These are phyloP conservation scores for Chloropsis cyanopogon DNA, from an alignment of 2,113 vertebrate species.

Conservation along the genomic window DNA sequence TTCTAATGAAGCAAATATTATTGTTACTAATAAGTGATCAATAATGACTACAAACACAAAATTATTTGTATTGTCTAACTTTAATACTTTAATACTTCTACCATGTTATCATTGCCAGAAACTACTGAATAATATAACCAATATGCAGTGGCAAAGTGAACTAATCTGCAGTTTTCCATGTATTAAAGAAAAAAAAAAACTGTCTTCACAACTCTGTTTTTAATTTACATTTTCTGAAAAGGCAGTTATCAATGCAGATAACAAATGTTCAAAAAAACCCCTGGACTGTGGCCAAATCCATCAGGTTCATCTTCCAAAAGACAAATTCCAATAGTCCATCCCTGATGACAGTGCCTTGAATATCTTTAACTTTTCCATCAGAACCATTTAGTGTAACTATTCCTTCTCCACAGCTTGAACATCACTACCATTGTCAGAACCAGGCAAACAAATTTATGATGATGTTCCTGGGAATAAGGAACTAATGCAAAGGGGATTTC, in stretches of 20 bases:
- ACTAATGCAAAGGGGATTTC: constrained; percentile 79
- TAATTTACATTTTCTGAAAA: constrained; percentile 58
- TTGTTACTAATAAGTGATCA: not conserved
- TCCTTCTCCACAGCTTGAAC: constrained; percentile 68
- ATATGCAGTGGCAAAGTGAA: not conserved
- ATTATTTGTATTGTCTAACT: not conserved
- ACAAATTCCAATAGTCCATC: constrained; percentile 65
- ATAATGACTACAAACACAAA: not conserved
- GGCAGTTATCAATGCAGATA: constrained; percentile 50
- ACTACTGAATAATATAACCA: not conserved
- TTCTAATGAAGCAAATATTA: not conserved
- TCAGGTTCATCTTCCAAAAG: constrained; percentile 60
- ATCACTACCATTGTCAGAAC: constrained; percentile 75
- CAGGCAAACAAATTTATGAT: constrained; percentile 80
- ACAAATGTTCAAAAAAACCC: constrained; percentile 5
- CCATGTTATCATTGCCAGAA: not conserved
- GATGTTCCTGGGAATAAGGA: constrained; percentile 80
- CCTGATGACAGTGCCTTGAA: constrained; percentile 70
- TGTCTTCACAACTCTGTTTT: not conserved
- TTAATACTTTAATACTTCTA: not conserved
- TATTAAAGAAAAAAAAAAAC: not conserved
- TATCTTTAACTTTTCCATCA: constrained; percentile 78
- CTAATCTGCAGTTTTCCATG: not conserved
- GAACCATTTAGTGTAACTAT: constrained; percentile 71
- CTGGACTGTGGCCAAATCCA: constrained; percentile 66